Evolutionary conservation across 1,140 invertebrate genomes (phyloP), one percentile per base, ranked within the genome.

Genomic region (Drosophila chauvacae): DNA sequence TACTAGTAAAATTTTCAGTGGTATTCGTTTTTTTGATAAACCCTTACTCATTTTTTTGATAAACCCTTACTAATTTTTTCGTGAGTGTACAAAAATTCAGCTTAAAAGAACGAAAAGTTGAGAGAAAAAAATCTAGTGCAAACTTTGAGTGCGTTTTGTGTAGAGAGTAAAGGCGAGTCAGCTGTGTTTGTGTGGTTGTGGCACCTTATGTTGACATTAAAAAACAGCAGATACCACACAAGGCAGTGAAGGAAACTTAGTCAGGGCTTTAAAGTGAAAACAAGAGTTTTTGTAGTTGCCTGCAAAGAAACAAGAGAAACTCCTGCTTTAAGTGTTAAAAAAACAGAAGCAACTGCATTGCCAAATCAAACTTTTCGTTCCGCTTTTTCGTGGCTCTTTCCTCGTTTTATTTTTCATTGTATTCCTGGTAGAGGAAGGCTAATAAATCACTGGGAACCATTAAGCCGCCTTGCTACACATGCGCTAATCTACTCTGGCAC

Each of bases 401-500:
- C 48, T 58, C 18, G 23, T 30, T 44, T 7, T 44, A 62, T 73
- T 47, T 56, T 20, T 20, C 53, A 57, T 71, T 78, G 47, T 76
- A 51, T 72, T 71, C 41, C 60, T 48, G 73, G 47, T 42, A 42
- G 20, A 57, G 73, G 47, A 28, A 53, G 70, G 64, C 64, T 63
- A 90, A 88, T 87, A 84, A 84, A 90, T 88, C 85, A 87, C 77
- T 44, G 55, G 66, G 33, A 76, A 84, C 80, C 85, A 85, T 84
- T 90, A 88, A 85, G 80, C 81, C 62, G 73, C 69, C 80, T 69
- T 84, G 72, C 77, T 85, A 80, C 85, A 88, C 51, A 90, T 78
- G 77, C 65, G 85, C 85, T 88, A 88, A 88, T 88, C 85, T 85
- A 88, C 85, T 84, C 59, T 51, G 72, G 47, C 50, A 71, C 66